These are phyloP conservation scores for Phoeniculus purpureus DNA, from an alignment of 2,797 vertebrate genomes.

Conservation along the genomic window DNA sequence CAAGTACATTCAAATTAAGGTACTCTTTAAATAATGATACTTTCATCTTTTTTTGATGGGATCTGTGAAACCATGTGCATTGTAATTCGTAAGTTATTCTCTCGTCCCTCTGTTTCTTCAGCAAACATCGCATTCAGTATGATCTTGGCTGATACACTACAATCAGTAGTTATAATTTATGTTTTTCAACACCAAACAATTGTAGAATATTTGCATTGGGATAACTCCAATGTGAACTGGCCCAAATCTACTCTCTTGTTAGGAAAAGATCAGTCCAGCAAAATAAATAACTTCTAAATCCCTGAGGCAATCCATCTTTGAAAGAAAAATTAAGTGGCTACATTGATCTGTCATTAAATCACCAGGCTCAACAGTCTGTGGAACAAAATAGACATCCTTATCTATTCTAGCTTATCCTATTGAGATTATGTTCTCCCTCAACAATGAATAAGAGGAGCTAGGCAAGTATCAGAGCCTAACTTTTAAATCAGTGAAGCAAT, in stretches of 20 bases:
- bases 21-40: conserved; percentile 57
- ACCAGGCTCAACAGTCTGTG: not conserved
- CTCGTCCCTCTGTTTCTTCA: not conserved
- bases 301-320: not conserved
- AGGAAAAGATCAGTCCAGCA: not conserved
- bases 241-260: not conserved
- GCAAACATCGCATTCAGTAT: not conserved
- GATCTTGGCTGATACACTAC: not conserved
- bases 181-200: not conserved
- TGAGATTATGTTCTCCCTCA: not conserved
- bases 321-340: not conserved
- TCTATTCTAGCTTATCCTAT: not conserved
- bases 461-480: not conserved
- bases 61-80: not conserved
- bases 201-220: not conserved
- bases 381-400: not conserved
- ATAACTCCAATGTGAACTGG: not conserved
- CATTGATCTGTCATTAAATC: not conserved
- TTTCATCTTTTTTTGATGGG: not conserved
- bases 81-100: not conserved
- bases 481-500: not conserved
- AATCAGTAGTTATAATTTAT: not conserved
- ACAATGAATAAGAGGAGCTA: not conserved
- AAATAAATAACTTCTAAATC: not conserved
- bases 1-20: conserved; percentile 91